phyloP scores from a whole-genome alignment of 2,113 vertebrate species.

The Poicephalus meyeri region DNA sequence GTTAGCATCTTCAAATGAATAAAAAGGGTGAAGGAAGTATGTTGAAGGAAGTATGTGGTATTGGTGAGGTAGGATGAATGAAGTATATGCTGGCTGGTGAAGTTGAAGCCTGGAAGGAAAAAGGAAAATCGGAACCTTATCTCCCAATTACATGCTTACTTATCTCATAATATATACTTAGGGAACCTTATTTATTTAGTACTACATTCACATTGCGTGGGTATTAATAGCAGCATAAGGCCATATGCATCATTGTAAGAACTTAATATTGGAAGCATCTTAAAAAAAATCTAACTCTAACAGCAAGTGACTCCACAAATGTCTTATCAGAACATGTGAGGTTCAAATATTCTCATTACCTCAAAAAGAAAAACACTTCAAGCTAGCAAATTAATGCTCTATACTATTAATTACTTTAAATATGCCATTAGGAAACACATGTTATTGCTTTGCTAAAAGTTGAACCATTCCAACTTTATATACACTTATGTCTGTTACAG shows the following conservation, averaged over 20 bases:
- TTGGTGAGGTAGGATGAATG: neutral
- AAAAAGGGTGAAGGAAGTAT: neutral
- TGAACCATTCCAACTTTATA: neutral
- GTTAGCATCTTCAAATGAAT: neutral
- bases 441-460: neutral
- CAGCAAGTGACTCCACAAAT: neutral
- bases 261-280: neutral
- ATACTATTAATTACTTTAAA: neutral
- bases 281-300: neutral
- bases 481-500: neutral
- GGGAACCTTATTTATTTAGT: neutral
- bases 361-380: neutral
- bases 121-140: neutral
- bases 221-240: neutral
- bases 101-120: neutral
- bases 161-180: neutral
- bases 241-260: neutral
- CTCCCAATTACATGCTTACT: neutral
- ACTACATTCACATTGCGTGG: neutral
- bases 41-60: neutral
- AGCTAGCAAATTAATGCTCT: neutral
- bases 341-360: neutral
- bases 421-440: neutral
- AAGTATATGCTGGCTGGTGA: neutral
- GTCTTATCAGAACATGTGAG: neutral